phyloP scores from a whole-genome alignment of 2,113 vertebrate genomes.

The Microcebus ravelobensis region DNA sequence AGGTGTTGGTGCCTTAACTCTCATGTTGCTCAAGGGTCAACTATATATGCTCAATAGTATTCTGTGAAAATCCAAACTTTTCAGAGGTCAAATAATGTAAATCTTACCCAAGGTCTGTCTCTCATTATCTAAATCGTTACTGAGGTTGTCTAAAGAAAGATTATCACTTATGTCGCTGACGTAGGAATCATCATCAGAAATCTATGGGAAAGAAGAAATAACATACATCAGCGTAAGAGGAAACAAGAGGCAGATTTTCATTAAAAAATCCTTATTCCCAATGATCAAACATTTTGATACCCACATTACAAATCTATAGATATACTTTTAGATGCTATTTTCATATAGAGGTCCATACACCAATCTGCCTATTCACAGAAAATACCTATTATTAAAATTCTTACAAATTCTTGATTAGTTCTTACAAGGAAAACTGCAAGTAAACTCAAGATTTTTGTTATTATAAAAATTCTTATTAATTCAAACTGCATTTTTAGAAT shows the following conservation, averaged over 20 bases:
- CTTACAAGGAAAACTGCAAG: slow-evolving; percentile 18
- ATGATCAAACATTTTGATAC: neutral
- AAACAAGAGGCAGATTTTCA: neutral
- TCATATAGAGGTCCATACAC: neutral
- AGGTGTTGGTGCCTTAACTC: neutral
- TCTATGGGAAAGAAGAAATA: slow-evolving; percentile 82
- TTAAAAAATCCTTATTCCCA: neutral
- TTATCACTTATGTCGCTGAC: slow-evolving; percentile 98
- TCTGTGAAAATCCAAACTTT: neutral
- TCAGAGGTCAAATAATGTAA: slow-evolving; percentile 19
- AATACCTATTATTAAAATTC: slow-evolving; percentile 9
- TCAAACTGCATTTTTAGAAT: slow-evolving; percentile 14
- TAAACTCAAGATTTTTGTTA: neutral
- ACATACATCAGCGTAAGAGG: neutral
- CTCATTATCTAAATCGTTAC: slow-evolving; percentile 91
- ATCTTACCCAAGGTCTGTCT: slow-evolving; percentile 90
- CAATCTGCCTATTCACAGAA: neutral
- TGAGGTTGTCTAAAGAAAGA: slow-evolving; percentile 95
- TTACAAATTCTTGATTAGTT: neutral
- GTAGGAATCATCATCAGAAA: slow-evolving; percentile 97
- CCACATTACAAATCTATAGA: neutral
- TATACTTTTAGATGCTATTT: neutral
- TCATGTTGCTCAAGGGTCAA: neutral
- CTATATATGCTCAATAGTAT: neutral
- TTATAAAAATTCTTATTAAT: slow-evolving; percentile 26